Evolutionary conservation across 2,888 invertebrate genomes (phyloP), one percentile per base, ranked within the genome.

Genomic region (Trichogramma dendrolimi): DNA sequence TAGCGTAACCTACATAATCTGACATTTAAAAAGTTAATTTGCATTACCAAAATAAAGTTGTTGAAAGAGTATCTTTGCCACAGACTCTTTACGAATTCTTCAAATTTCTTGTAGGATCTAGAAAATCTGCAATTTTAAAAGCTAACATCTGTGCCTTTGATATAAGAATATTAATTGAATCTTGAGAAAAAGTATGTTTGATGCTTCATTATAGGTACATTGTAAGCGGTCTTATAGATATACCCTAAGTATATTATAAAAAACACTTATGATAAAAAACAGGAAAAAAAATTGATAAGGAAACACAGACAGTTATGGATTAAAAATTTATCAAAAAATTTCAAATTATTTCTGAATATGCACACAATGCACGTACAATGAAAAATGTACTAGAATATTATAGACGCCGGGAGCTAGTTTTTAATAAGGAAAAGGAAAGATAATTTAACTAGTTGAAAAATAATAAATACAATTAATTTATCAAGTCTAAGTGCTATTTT

Each of bases 121-220:
- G 27, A 27, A 27, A 27, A 27, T 27, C 27, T 27, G 27, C 3
- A 2, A 27, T 64, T 6, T 57, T 60, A 58, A 39, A 50, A 7
- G 60, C 64, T 43, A 58, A 67, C 53, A 63, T 63, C 44, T 57
- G 57, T 46, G 50, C 11, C 4, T 63, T 64, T 41, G 59, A 63
- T 58, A 47, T 43, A 27, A 53, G 58, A 4, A 46, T 55, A 41
- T 49, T 64, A 43, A 39, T 62, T 43, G 39, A 5, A 14, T 55
- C 60, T 4, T 60, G 60, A 11, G 10, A 56, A 56, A 64, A 27
- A 44, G 39, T 38, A 1, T 58, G 40, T 50, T 14, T 61, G 27
- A 6, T 43, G 14, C 6, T 57, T 39, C 44, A 55, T 58, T 61
- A 57, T 54, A 49, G 50, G 58, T 27, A 57, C 6, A 11, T 61